These are phyloP conservation scores for Mylabris phalerata DNA, from an alignment of 1,140 invertebrate species.

Conservation along the genomic window DNA sequence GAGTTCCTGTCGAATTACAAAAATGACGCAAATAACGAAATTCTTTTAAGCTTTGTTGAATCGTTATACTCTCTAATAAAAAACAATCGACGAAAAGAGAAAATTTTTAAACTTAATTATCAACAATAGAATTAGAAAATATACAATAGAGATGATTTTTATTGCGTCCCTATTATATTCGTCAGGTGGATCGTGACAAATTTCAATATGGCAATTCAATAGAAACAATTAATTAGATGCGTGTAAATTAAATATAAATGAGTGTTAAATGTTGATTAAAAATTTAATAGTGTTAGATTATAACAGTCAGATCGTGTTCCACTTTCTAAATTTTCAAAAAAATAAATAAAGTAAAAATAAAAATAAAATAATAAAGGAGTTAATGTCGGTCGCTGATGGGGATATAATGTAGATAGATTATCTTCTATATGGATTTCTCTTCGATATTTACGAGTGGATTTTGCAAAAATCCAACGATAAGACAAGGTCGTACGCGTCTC, in stretches of 20 bases:
- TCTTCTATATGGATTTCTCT: background rate
- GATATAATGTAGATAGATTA: slow-evolving; percentile 11
- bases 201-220: no score
- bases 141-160: no score
- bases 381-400: slow-evolving; percentile 17
- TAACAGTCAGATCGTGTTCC: slow-evolving; percentile 14
- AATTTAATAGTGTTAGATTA: slow-evolving; percentile 1
- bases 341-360: background rate
- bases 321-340: slow-evolving; percentile 15
- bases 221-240: no score
- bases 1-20: no score
- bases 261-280: no score
- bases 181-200: no score
- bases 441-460: no score
- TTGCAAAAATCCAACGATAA: no score
- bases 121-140: no score
- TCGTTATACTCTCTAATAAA: slow-evolving; percentile 20
- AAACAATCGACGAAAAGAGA: slow-evolving; percentile 17
- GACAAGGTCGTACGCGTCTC: no score
- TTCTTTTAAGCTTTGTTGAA: slow-evolving; percentile 8
- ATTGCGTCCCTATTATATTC: no score
- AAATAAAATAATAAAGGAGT: slow-evolving; percentile 2
- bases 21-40: background rate
- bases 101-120: background rate
- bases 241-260: no score